These are phyloP conservation scores for Hyphantria cunea DNA, from an alignment of 1,140 invertebrate species.

Conservation along the genomic window DNA sequence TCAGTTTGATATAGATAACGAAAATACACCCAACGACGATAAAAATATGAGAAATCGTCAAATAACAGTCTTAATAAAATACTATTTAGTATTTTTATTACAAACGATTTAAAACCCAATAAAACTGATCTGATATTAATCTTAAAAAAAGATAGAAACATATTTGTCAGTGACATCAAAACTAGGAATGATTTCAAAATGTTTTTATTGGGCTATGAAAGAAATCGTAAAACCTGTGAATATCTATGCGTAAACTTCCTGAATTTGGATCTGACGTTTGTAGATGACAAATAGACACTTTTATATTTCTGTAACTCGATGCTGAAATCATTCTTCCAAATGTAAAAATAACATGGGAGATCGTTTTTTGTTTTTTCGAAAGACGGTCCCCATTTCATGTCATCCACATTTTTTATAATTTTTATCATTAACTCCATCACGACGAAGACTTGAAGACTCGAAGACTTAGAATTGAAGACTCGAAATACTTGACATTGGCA, in stretches of 20 bases:
- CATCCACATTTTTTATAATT: too few relatives aligned
- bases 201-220: slow-evolving; percentile 36
- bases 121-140: slow-evolving; percentile 20
- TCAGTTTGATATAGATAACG: background rate
- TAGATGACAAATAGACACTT: slow-evolving; percentile 31
- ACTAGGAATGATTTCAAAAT: slow-evolving; percentile 31
- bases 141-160: slow-evolving; percentile 22
- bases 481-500: too few relatives aligned
- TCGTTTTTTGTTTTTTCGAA: too few relatives aligned
- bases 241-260: slow-evolving; percentile 31
- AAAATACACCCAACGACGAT: background rate
- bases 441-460: too few relatives aligned
- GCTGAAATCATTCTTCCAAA: slow-evolving; percentile 16
- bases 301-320: slow-evolving; percentile 22
- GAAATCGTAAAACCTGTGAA: slow-evolving; percentile 30
- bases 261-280: slow-evolving; percentile 20
- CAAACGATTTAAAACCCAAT: slow-evolving; percentile 28
- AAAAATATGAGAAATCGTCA: slow-evolving; percentile 8
- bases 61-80: slow-evolving; percentile 7
- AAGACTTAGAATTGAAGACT: too few relatives aligned
- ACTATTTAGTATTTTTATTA: slow-evolving; percentile 8
- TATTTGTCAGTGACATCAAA: slow-evolving; percentile 33
- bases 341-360: slow-evolving; percentile 23
- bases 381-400: too few relatives aligned
- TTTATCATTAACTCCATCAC: too few relatives aligned